A percentile compares a stretch with the other conserved stretches of the same genome.
phyloP scores from a whole-genome alignment of 2,113 vertebrate genomes.

The Tympanuchus pallidicinctus region DNA sequence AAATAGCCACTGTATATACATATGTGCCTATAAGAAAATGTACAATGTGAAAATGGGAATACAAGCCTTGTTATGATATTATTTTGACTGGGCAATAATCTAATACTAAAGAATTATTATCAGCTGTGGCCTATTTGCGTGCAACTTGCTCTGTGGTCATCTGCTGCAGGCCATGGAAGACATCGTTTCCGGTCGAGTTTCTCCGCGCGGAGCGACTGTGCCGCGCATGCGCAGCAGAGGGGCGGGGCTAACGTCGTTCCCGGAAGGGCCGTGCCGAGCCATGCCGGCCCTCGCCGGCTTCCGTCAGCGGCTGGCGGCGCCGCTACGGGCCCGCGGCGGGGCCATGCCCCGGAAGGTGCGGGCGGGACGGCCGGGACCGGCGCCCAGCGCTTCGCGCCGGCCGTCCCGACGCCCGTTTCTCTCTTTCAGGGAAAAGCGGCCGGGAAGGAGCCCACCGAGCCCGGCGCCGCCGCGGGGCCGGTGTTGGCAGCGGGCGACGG shows the following conservation, averaged over 20 bases:
- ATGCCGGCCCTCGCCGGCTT: not conserved
- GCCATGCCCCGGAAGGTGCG: slow-evolving; percentile 59
- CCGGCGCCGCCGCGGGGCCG: not conserved
- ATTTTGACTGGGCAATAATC: not conserved
- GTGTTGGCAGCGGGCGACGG: slow-evolving; percentile 56
- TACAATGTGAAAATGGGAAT: slow-evolving; percentile 33
- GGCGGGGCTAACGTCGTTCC: not conserved
- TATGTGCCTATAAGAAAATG: slow-evolving; percentile 52
- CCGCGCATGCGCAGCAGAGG: not conserved
- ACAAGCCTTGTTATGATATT: not conserved
- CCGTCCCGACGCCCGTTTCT: not conserved
- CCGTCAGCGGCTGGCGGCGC: not conserved
- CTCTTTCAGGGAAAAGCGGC: not conserved
- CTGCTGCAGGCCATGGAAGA: not conserved
- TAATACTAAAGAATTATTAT: not conserved
- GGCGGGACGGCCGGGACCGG: not conserved
- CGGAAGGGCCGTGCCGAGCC: accelerated
- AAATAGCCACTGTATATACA: slow-evolving; percentile 43
- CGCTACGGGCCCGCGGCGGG: not conserved
- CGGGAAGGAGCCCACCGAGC: not conserved
- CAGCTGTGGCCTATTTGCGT: not conserved
- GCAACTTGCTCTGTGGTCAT: not conserved
- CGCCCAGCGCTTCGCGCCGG: too few species aligned
- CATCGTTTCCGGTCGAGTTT: too few species aligned
- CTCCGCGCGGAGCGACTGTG: not conserved